Base-by-base conservation (phyloP, 2,797 vertebrate species). In the Lagodon rhomboides region DNA sequence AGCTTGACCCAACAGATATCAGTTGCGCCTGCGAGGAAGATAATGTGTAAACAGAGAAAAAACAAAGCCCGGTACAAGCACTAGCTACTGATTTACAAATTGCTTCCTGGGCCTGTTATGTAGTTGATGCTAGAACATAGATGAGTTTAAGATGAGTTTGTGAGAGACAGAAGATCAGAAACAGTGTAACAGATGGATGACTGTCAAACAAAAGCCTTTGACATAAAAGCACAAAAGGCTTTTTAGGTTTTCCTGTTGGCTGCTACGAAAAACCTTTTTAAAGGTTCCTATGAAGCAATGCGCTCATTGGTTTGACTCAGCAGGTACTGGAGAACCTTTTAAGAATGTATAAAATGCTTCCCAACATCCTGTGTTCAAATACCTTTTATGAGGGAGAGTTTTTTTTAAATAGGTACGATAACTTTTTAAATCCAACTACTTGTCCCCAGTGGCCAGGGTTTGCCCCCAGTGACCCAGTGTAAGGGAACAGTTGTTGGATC, bases 101-200 rank as follows among this genome's bases (percentile, higher is more conserved):
- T 12, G 22, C 69, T 54, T 7, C 9, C 43, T 72, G 50, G 17
- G 53, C 68, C 30, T 79, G 58, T 79, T 44, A 41, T 49, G 62
- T 63, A 44, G 38, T 67, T 44, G 41, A 63, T 56, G 22, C 75
- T 85, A 63, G 69, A 70, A 73, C 61, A 46, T 66, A 72, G 54
- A 86, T 54, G n/a, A 74, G 64, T 82, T 71, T 71, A 15, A 58
- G 62, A 65, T 74, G 68, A 82, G 62, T 83, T 80, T 75, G 46
- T 80, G 56, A 27, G 53, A 55, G 53, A 25, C 53, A 25, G 22
- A 13, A 55, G 25, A 17, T 30, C 54, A 17, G n/a, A 60, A 10
- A 16, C 15, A 77, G 47, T 55, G 38, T 20, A 43, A 68, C 27
- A 49, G 46, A 67, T 70, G 41, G 47, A 50, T 43, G 12, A 43